Base-by-base conservation (phyloP, 2,888 invertebrate species). In the Melanchra persicariae region DNA sequence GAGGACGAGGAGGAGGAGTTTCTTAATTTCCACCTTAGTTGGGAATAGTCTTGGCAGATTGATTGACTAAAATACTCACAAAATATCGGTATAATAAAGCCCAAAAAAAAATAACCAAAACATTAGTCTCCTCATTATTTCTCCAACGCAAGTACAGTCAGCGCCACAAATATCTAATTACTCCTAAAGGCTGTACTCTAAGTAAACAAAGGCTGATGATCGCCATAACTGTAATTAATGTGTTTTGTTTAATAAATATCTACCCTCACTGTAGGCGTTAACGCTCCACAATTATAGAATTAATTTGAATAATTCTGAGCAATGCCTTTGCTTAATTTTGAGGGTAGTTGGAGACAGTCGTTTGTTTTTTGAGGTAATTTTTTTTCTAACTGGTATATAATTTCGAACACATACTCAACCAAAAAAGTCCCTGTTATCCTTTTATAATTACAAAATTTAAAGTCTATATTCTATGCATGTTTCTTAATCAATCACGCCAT, bases 201-300 rank as follows among this genome's bases (percentile, higher is more conserved):
- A 74, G 52, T 45, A 78, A 84, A 84, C 86, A 84, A 86, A 84
- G 75, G 72, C 58, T 75, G 82, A 86, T 82, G 80, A 79, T 82
- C 59, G 67, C 86, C 63, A 85, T 84, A 76, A 83, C 87, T 83
- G 78, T 65, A 79, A 82, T 85, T 84, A 87, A 88, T 87, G 89
- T 74, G 78, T 79, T 86, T 87, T 87, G 86, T 87, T 87, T 83
- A 83, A 84, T 87, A 87, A 82, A 83, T 77, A 85, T 78, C 77
- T 82, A 74, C 81, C 83, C 82, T 73, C 84, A 71, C 66, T 72
- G 75, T 58, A 63, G 73, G 86, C 74, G 80, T 82, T 85, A 81
- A 86, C 80, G 77, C 67, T 64, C 54, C 59, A 64, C 79, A 84
- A 88, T 87, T 87, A 87, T 84, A 87, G 85, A 83, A 79, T 85